Conservation (phyloP, 2,888 invertebrate species). For the Gandaritis pyraliata region DNA sequence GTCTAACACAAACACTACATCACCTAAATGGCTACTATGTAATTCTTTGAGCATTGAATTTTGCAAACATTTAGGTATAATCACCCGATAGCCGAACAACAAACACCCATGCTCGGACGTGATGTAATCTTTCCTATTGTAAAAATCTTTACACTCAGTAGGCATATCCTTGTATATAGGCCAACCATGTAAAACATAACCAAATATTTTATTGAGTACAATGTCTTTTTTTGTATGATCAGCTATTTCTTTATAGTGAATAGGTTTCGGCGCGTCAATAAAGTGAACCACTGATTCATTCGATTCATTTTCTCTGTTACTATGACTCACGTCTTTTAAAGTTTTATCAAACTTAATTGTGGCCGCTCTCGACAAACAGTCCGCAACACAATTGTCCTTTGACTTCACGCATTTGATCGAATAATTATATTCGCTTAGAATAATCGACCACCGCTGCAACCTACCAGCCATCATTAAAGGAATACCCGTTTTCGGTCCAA, state of each 20-base stretch:
- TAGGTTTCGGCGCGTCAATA: background rate
- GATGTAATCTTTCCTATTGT: slow-evolving; percentile 2
- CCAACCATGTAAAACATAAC: slow-evolving; percentile 2
- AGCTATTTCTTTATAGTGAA: background rate
- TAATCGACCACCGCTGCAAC: background rate
- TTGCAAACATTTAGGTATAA: background rate
- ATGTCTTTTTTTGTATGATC: background rate
- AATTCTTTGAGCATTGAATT: background rate
- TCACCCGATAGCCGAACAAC: background rate
- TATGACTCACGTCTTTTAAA: background rate
- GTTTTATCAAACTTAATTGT: background rate
- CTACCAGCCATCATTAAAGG: slow-evolving; percentile 2
- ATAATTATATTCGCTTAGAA: background rate
- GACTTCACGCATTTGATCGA: background rate
- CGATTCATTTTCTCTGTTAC: background rate
- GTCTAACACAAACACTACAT: too few relatives aligned
- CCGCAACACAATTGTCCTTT: slow-evolving; percentile 1
- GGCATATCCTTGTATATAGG: background rate
- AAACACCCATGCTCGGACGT: slow-evolving; percentile 1
- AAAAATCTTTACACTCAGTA: slow-evolving; percentile 4
- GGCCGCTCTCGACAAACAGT: slow-evolving; percentile 2
- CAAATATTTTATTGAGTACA: background rate
- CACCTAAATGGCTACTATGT: slow-evolving; percentile 1
- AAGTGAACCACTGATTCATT: background rate
- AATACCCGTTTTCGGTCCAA: slow-evolving; percentile 3